Conservation (phyloP, 2,113 vertebrate species). For the Sebastes schlegelii region DNA sequence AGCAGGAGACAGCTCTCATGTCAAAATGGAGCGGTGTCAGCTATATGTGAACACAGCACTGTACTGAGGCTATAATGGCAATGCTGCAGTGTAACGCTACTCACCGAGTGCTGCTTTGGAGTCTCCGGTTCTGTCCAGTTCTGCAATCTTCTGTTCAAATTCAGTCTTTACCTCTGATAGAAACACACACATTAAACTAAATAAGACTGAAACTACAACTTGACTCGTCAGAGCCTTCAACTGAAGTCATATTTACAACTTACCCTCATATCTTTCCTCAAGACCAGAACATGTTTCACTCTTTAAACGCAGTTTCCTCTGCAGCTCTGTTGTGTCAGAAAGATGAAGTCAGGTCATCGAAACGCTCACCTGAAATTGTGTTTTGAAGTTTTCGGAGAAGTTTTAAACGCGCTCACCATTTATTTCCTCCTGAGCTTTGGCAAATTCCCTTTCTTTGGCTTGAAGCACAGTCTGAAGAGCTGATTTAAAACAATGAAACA, state of each 20-base stretch:
- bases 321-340: conserved; percentile 44
- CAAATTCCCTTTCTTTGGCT: conserved; percentile 33
- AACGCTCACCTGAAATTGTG: neutral
- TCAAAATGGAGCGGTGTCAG: too few relatives aligned
- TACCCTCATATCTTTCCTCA: conserved; percentile 12
- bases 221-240: neutral
- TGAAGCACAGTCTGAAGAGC: conserved; percentile 28
- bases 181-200: neutral
- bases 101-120: conserved; percentile 39
- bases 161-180: conserved; percentile 41
- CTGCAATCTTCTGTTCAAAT: conserved; percentile 34
- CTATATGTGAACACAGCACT: neutral
- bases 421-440: conserved; percentile 44
- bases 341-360: neutral
- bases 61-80: too few relatives aligned
- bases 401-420: conserved; percentile 26
- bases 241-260: neutral
- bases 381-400: neutral
- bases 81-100: neutral
- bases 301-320: conserved; percentile 8
- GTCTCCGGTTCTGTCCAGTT: conserved; percentile 22
- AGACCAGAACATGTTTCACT: neutral
- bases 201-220: neutral
- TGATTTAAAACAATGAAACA: conserved; percentile 19
- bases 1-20: too few relatives aligned